A percentile compares a stretch with the other conserved stretches of the same genome.
phyloP scores from a whole-genome alignment of 2,113 vertebrate genomes.

The Triplophysa dalaica region DNA sequence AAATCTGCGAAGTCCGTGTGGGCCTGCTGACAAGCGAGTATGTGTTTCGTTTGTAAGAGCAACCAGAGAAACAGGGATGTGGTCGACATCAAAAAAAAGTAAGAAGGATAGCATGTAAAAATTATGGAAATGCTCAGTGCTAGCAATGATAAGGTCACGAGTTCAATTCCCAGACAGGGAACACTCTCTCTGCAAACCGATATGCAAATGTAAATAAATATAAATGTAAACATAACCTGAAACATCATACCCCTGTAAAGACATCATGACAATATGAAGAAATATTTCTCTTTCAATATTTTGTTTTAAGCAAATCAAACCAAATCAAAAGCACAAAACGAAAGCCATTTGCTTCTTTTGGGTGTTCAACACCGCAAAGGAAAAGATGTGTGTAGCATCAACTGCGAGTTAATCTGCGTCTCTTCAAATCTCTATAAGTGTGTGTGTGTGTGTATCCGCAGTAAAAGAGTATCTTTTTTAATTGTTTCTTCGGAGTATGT shows the following conservation, averaged over 20 bases:
- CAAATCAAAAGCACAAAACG: slow-evolving; percentile 15
- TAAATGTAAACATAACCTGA: background rate
- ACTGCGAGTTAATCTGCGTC: slow-evolving; percentile 49
- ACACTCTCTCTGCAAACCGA: no score
- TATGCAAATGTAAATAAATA: background rate
- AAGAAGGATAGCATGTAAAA: background rate
- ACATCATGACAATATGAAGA: background rate
- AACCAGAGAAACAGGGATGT: background rate
- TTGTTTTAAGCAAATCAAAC: background rate
- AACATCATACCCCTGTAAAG: background rate
- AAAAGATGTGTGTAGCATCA: slow-evolving; percentile 40
- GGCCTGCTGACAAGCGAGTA: background rate
- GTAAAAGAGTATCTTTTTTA: slow-evolving; percentile 67
- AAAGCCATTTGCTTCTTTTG: slow-evolving; percentile 34
- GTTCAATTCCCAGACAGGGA: background rate
- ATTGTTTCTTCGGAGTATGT: slow-evolving; percentile 73
- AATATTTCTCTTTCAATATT: slow-evolving; percentile 3
- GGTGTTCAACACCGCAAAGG: slow-evolving; percentile 64
- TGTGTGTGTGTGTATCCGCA: slow-evolving; percentile 34
- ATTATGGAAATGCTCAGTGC: background rate
- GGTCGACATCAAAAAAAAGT: background rate
- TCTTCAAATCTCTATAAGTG: slow-evolving; percentile 48
- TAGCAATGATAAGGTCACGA: no score
- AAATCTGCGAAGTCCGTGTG: no score
- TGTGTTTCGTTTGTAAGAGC: background rate